These are phyloP conservation scores for Numenius phaeopus DNA, from an alignment of 2,797 vertebrate species.

Conservation along the genomic window DNA sequence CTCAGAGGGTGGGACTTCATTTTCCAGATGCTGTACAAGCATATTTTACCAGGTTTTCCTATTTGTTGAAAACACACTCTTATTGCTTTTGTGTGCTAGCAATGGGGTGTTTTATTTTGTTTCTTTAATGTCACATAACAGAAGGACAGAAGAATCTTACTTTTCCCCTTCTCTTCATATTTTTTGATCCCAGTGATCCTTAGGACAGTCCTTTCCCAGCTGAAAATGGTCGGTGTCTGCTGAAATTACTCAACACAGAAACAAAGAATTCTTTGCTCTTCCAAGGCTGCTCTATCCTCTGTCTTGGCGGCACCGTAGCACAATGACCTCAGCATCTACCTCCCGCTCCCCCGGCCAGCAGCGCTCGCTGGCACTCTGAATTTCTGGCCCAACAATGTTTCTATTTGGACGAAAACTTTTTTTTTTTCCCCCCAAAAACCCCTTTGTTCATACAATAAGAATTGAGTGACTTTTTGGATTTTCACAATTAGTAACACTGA, in stretches of 20 bases:
- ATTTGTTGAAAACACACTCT: not conserved
- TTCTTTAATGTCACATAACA: not conserved
- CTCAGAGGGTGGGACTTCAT: not conserved
- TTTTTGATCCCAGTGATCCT: not conserved
- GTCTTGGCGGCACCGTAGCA: not conserved
- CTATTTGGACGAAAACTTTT: not conserved
- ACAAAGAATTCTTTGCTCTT: not conserved
- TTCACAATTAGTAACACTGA: not conserved
- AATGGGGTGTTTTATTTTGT: not conserved
- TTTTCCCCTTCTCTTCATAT: not conserved
- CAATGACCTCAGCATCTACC: not conserved
- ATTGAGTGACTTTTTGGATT: not conserved
- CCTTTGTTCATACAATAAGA: not conserved
- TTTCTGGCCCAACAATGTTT: not conserved
- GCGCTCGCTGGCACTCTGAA: accelerated
- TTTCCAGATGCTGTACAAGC: not conserved
- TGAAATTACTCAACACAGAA: not conserved
- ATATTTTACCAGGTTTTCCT: not conserved
- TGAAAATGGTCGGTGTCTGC: not conserved
- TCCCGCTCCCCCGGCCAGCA: not conserved
- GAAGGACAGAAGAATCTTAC: not conserved
- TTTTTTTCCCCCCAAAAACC: not conserved
- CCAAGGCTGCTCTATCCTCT: not conserved
- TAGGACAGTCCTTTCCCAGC: not conserved
- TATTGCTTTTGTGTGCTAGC: not conserved